Evolutionary conservation across 2,797 vertebrate genomes (phyloP).

Genomic region (Alcedo quadribrachys): DNA sequence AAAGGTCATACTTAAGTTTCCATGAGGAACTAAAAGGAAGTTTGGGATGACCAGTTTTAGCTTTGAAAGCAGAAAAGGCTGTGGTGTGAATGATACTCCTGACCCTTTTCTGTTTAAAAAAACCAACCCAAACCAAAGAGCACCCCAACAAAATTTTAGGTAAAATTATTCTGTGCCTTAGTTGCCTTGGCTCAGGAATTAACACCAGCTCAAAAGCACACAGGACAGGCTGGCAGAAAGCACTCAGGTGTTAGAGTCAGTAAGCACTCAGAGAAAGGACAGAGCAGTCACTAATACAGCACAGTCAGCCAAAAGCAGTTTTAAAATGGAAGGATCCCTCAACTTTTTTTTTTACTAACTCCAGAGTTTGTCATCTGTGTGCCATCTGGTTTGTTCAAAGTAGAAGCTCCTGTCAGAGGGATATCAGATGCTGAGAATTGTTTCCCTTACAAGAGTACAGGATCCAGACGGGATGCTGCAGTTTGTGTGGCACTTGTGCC

Average conservation of each 20-base stretch:
- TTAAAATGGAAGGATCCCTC: background rate
- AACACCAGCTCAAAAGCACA: background rate
- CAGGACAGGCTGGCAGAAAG: background rate
- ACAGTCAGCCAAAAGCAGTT: background rate
- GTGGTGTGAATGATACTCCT: background rate
- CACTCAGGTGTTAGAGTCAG: background rate
- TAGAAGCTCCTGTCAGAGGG: background rate
- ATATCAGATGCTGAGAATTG: background rate
- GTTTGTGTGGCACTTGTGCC: background rate
- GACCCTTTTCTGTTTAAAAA: background rate
- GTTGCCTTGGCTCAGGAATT: background rate
- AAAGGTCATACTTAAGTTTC: background rate
- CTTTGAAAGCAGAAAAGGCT: background rate
- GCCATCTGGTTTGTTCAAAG: background rate
- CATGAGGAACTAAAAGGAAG: background rate
- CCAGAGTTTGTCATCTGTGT: background rate
- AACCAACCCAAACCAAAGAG: background rate
- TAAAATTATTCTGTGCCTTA: conserved; percentile 32
- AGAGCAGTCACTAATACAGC: background rate
- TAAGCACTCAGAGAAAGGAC: background rate
- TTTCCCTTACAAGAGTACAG: background rate
- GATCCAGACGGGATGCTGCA: background rate
- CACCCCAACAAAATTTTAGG: background rate
- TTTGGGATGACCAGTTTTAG: background rate
- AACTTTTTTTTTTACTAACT: background rate